Evolutionary conservation across 2,888 invertebrate genomes (phyloP).

Genomic region (Gymnoscelis rufifasciata): DNA sequence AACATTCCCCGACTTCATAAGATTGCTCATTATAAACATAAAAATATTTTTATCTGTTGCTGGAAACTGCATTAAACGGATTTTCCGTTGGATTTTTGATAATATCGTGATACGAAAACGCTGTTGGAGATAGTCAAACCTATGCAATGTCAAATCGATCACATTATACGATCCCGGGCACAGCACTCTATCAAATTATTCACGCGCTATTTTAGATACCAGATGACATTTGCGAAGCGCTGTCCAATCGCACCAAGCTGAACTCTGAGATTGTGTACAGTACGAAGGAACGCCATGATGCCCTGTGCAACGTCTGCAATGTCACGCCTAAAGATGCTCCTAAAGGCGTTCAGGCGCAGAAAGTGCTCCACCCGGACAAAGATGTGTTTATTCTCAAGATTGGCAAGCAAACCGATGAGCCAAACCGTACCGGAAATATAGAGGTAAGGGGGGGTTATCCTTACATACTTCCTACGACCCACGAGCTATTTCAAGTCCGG

Average conservation of each 20-base stretch:
- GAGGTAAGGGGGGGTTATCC: conserved; percentile 63
- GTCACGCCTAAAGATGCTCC: conserved; percentile 73
- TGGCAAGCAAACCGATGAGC: conserved; percentile 83
- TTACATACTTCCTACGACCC: no score
- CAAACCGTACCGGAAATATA: conserved; percentile 80
- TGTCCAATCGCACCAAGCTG: conserved; percentile 52
- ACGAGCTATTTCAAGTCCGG: no score
- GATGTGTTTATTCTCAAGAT: conserved; percentile 86
- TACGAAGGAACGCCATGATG: conserved; percentile 47
- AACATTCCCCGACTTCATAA: no score
- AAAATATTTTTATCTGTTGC: no score
- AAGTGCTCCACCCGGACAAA: conserved; percentile 82
- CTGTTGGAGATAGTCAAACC: no score
- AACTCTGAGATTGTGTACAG: conserved; percentile 63
- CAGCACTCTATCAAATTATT: no score
- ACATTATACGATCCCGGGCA: no score
- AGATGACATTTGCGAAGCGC: conserved; percentile 65
- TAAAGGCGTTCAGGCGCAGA: conserved; percentile 77
- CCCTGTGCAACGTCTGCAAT: conserved; percentile 57
- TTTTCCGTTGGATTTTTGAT: no score
- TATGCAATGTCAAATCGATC: no score
- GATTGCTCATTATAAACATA: no score
- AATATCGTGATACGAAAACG: no score
- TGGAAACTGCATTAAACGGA: no score
- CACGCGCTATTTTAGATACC: conserved; percentile 53